phyloP scores from a whole-genome alignment of 2,113 vertebrate genomes.

The Heterotilapia buettikoferi region DNA sequence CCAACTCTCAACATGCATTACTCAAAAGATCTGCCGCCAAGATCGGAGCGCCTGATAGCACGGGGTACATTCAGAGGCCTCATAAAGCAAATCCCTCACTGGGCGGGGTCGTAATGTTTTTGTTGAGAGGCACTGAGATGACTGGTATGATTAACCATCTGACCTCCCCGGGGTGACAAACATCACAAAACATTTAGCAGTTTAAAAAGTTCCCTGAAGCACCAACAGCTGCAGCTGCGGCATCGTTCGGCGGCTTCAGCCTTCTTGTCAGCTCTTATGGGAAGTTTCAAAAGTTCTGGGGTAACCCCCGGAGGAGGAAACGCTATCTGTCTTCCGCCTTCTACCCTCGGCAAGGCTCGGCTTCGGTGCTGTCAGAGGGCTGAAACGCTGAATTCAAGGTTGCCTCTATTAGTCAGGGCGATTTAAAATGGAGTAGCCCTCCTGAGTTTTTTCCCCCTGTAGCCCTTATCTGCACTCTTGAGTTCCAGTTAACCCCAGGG shows the following conservation, averaged over 20 bases:
- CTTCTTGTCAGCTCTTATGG: not conserved
- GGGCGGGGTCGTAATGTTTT: not conserved
- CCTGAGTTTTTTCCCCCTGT: constrained; percentile 9
- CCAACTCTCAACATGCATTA: not conserved
- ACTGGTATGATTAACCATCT: not conserved
- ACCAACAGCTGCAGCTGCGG: not conserved
- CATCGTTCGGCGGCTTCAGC: not conserved
- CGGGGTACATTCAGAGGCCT: not conserved
- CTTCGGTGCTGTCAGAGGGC: constrained; percentile 6
- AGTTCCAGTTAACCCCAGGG: constrained; percentile 65
- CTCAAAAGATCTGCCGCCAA: not conserved
- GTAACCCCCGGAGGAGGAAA: not conserved
- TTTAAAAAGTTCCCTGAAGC: not conserved
- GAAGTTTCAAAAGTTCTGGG: constrained; percentile 35
- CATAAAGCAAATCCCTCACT: not conserved
- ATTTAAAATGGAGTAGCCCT: constrained; percentile 54
- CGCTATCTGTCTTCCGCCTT: not conserved
- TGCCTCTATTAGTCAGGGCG: constrained; percentile 48
- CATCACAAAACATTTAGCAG: not conserved
- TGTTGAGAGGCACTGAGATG: not conserved
- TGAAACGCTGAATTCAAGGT: constrained; percentile 28
- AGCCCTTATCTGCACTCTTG: constrained; percentile 60
- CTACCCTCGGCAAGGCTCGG: not conserved
- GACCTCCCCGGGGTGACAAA: not conserved
- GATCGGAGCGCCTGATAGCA: not conserved